These are phyloP conservation scores for Hemichromis elongatus DNA, from an alignment of 2,113 vertebrate species.

Conservation along the genomic window DNA sequence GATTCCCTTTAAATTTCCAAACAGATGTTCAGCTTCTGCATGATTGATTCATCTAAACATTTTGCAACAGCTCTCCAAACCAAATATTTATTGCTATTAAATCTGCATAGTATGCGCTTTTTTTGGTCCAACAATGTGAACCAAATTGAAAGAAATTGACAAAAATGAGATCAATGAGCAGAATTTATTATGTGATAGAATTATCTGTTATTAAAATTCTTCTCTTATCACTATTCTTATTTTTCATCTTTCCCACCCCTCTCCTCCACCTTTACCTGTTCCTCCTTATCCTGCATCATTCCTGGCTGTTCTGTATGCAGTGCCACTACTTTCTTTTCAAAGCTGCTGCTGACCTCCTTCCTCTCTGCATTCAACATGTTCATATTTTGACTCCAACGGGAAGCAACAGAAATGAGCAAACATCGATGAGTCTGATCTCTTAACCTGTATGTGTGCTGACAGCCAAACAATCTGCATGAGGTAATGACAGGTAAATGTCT, in stretches of 20 bases:
- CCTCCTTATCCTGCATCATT: neutral
- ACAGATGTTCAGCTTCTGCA: neutral
- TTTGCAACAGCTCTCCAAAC: neutral
- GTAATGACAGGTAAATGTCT: constrained; percentile 13
- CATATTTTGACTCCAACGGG: neutral
- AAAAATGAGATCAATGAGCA: neutral
- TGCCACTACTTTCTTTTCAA: neutral
- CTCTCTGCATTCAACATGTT: neutral
- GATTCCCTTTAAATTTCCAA: neutral
- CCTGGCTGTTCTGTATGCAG: neutral
- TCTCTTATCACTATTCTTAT: neutral
- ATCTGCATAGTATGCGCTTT: neutral
- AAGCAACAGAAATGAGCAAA: constrained; percentile 24
- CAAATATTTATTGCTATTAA: neutral
- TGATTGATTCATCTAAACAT: neutral
- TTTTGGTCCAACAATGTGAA: neutral
- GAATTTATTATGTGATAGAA: neutral
- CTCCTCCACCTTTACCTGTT: neutral
- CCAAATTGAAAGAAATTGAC: neutral
- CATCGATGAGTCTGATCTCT: constrained; percentile 8
- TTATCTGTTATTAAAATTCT: neutral
- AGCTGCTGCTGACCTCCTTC: neutral
- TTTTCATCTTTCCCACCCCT: neutral
- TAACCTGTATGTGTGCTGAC: constrained; percentile 19
- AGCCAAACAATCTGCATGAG: neutral